These are phyloP conservation scores for Sebastes itinus DNA, from an alignment of 2,797 vertebrate species.

Conservation along the genomic window DNA sequence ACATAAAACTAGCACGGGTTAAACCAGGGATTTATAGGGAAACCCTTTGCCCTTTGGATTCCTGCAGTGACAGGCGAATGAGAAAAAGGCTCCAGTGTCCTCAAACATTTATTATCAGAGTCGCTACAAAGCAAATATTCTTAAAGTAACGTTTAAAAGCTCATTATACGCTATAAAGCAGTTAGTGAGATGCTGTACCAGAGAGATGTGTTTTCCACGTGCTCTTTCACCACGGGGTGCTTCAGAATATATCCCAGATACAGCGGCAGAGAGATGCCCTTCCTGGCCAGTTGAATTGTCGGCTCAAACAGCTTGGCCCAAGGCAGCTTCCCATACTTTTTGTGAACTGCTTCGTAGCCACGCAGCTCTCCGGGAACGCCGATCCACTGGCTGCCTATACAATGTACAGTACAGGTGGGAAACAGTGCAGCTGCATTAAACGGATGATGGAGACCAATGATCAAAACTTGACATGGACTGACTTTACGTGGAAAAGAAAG, in stretches of 20 bases:
- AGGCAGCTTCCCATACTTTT: slow-evolving; percentile 84
- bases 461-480: neutral
- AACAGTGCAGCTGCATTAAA: neutral
- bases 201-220: slow-evolving; percentile 52
- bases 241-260: slow-evolving; percentile 49
- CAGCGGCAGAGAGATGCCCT: slow-evolving; percentile 83
- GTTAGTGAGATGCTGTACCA: slow-evolving; percentile 66
- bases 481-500: neutral
- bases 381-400: slow-evolving; percentile 82
- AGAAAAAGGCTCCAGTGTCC: neutral
- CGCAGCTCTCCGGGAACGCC: slow-evolving; percentile 93
- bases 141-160: neutral
- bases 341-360: slow-evolving; percentile 87
- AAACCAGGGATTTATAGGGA: neutral
- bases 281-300: slow-evolving; percentile 87
- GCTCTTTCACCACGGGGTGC: accelerated
- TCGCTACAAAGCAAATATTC: neutral
- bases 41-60: neutral
- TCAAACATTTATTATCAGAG: neutral
- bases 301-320: slow-evolving; percentile 81
- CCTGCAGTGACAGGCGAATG: neutral
- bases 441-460: neutral
- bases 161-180: neutral
- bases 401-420: neutral
- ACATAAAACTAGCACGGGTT: neutral